These are phyloP conservation scores for Troides helena DNA, from an alignment of 2,888 invertebrate genomes.

Conservation along the genomic window DNA sequence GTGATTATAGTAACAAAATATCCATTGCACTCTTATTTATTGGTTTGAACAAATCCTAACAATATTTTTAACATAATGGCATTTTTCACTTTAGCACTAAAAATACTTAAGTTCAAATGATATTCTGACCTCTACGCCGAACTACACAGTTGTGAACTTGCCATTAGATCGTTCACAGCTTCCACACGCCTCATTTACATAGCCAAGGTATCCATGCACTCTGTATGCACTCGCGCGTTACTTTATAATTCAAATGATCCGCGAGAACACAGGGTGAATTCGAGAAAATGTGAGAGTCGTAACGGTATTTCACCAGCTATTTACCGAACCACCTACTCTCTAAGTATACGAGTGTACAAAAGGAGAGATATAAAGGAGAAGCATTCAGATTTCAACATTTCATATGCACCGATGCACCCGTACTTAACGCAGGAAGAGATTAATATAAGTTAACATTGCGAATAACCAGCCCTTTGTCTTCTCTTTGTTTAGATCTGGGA, in stretches of 20 bases:
- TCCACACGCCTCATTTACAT: constrained; percentile 66
- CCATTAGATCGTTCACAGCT: constrained; percentile 52
- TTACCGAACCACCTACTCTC: constrained; percentile 13
- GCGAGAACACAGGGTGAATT: constrained; percentile 56
- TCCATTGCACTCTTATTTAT: neutral
- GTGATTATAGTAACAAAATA: neutral
- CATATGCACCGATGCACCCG: constrained; percentile 18
- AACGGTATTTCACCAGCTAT: constrained; percentile 62
- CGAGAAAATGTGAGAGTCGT: constrained; percentile 75
- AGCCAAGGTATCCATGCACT: constrained; percentile 68
- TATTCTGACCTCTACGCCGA: constrained; percentile 33
- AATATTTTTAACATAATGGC: neutral
- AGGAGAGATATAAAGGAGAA: constrained; percentile 7
- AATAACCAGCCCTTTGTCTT: constrained; percentile 31
- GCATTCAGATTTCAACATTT: constrained; percentile 22
- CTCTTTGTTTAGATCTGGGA: constrained; percentile 28
- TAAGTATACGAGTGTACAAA: constrained; percentile 1
- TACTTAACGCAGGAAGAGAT: constrained; percentile 22
- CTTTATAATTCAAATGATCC: constrained; percentile 78
- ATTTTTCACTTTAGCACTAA: neutral
- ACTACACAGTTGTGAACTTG: constrained; percentile 64
- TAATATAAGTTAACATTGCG: constrained; percentile 30
- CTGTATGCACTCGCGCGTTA: constrained; percentile 70
- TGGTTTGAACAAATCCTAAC: neutral
- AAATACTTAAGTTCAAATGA: constrained; percentile 1